Evolutionary conservation across 2,888 invertebrate species (phyloP), one percentile per base, ranked within the genome.

Genomic region (Adelognathus sp.): DNA sequence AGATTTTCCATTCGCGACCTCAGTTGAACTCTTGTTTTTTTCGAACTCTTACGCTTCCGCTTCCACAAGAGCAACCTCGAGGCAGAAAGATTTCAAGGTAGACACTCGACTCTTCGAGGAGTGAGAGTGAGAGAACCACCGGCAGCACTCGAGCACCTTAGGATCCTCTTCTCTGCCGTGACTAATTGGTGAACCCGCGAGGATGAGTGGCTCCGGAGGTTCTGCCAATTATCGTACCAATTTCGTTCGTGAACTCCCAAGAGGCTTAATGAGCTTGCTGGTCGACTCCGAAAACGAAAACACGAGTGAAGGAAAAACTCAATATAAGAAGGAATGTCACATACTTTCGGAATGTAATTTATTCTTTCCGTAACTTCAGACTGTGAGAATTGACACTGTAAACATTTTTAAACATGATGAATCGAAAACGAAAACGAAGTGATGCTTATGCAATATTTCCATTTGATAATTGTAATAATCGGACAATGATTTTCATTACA

Each of bases 161-260:
- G 69, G 52, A 64, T 58, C 41, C 78, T 70, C 58, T 27, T 33
- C 41, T 39, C 46, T 67, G n/a, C 56, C 31, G 73, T 70, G 69
- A 74, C 73, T 78, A 78, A 78, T 78, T 78, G 73, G 78, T 69
- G 64, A 78, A 74, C 78, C 64, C 36, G n/a, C 52, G 63, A 44
- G 58, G 58, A 74, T 69, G 64, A 74, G 78, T 74, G 70, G 69
- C 39, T 27, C 44, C 16, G 61, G 67, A 73, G 69, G 58, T 74
- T 64, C 50, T 64, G 63, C 78, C 73, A 78, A 78, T 78, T 74
- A 78, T 70, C 73, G 58, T 64, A 73, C 69, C 41, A 33, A 41
- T 41, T 70, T 60, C 18, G 41, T 33, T 7, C 11, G n/a, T n/a
- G 11, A 69, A 3, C 41, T n/a, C n/a, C 14, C 7, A n/a, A 2